Base-by-base conservation (phyloP, 2,888 invertebrate genomes). In the Xylota segnis region DNA sequence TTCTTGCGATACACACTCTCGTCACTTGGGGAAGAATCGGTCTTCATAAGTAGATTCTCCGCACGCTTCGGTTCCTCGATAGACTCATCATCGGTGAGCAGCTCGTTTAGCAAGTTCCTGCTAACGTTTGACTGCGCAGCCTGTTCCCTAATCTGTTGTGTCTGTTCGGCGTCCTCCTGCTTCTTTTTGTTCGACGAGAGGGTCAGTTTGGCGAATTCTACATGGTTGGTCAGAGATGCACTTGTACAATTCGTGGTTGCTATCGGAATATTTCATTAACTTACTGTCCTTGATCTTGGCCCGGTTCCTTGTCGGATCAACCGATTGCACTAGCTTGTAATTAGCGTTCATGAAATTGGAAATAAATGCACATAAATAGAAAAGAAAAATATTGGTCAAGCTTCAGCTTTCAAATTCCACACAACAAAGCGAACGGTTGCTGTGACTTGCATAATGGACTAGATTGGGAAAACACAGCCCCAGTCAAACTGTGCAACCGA, bases 131-230 rank as follows among this genome's bases (percentile, higher is more conserved):
- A 78, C 1, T 71, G 52, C 47, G 59, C 77, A 18, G 72, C 61
- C 0, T 40, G 0, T 12, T 87, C 59, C 0, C 18, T 66, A 16
- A 27, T 16, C 18, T 47, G 34, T 34, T 88, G 87, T 3, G 87
- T 88, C 14, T 23, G 37, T 14, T 70, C 61, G 0, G 43, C 16
- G n/a, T 84, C 10, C 7, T 61, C 68, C 14, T 81, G 56, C 63
- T 87, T 84, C 63, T 90, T 89, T 87, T 90, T 90, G 37, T 88
- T 89, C 1, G 92, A 91, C 3, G 91, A 91, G 2, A 92, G 89
- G n/a, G 92, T 92, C 45, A 92, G 86, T 87, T 92, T 92, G 0
- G 91, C 88, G 68, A 92, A 92, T 86, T 90, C 90, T 90, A 32
- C 3, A 23, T 2, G 0, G 18, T 2, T 5, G 4, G 18, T 6